A percentile compares a stretch with the other conserved stretches of the same genome.
These are phyloP conservation scores for Decapterus maruadsi DNA, from an alignment of 2,797 vertebrate genomes.

Conservation along the genomic window DNA sequence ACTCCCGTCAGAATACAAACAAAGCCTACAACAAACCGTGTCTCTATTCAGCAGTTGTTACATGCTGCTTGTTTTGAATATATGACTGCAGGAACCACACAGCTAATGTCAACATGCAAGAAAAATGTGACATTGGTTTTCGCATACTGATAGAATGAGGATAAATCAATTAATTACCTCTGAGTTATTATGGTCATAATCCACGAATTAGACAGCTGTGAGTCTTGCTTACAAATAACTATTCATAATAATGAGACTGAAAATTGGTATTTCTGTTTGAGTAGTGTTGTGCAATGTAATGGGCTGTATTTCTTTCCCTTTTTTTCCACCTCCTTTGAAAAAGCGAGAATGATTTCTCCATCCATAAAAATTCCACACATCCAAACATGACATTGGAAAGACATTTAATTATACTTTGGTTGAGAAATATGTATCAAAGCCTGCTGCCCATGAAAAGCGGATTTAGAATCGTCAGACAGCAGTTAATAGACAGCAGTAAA, in stretches of 20 bases:
- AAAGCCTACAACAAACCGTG: neutral
- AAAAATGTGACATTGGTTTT: slow-evolving; percentile 45
- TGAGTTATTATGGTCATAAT: slow-evolving; percentile 69
- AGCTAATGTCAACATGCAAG: slow-evolving; percentile 18
- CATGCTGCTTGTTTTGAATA: slow-evolving; percentile 2
- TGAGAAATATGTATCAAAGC: slow-evolving; percentile 78
- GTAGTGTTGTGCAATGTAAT: slow-evolving; percentile 65
- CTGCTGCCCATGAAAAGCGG: slow-evolving; percentile 71
- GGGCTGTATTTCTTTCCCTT: slow-evolving; percentile 53
- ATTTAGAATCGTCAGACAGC: slow-evolving; percentile 79
- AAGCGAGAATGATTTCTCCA: slow-evolving; percentile 61
- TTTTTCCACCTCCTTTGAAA: slow-evolving; percentile 30
- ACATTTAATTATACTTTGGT: slow-evolving; percentile 83
- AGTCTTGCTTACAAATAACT: slow-evolving; percentile 72
- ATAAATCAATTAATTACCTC: slow-evolving; percentile 70
- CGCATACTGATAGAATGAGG: slow-evolving; percentile 38
- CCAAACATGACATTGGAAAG: slow-evolving; percentile 78
- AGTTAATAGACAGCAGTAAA: slow-evolving; percentile 82
- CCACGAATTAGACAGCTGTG: slow-evolving; percentile 47
- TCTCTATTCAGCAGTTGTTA: slow-evolving; percentile 1
- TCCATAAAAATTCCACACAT: slow-evolving; percentile 73
- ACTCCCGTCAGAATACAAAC: neutral
- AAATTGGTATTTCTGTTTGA: slow-evolving; percentile 71
- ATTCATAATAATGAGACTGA: slow-evolving; percentile 63
- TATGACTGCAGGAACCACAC: neutral